Base-by-base conservation (phyloP, 2,797 vertebrate species). In the Pristis pectinata region DNA sequence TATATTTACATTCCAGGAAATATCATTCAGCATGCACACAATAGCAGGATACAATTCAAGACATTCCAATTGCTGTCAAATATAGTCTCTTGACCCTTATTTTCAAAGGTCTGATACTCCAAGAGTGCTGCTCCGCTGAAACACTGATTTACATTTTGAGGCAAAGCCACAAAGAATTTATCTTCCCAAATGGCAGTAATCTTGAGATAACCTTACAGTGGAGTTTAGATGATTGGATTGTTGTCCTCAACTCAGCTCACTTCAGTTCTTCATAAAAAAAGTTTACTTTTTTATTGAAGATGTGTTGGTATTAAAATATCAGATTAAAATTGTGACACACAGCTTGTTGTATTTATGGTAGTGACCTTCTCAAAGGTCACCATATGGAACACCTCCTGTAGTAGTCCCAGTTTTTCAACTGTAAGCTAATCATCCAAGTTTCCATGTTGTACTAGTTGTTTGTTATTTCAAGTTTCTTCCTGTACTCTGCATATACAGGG, bases 281-380 rank as follows among this genome's bases (percentile, higher is more conserved):
- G 34, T 87, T 56, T 59, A 15, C 11, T n/a, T 87, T n/a, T 87
- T 87, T 87, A 5, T n/a, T 34, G 17, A 87, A 34, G 15, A 30
- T 87, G 53, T n/a, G 11, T n/a, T 8, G 56, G 53, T 59, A 87
- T n/a, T 34, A 34, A 59, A 56, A 87, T n/a, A 61, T 56, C 56
- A 56, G 30, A 56, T 41, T 5, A 41, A 41, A 64, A 34, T 41
- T 22, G 87, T 64, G 61, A 0, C 59, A 37, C 59, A 91, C 59
- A 91, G 87, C 34, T 91, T 91, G 59, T 91, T 91, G 87, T 91
- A 91, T 91, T 91, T 64, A 91, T 64, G 87, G 34, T 64, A 91
- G 91, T 91, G 59, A 91, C 59, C 59, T 91, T 91, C 59, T 64
- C 59, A 91, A 67, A 67, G n/a, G 87, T 91, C 61, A 91, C 59